Base-by-base conservation (phyloP, 2,113 vertebrate species). In the Microcebus murinus region DNA sequence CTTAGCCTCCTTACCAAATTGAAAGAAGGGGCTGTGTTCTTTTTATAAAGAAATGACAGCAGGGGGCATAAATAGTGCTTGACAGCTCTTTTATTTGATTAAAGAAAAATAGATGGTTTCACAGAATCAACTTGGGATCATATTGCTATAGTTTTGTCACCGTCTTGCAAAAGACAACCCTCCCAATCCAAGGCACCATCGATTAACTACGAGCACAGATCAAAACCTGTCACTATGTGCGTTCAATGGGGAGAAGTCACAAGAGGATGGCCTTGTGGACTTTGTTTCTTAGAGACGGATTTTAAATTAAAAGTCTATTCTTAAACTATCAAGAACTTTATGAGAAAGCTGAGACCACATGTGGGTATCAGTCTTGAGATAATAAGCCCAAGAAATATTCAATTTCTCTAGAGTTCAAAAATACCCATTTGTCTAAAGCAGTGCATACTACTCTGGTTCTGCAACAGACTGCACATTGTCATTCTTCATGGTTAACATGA, bases 71-170 rank as follows among this genome's bases (percentile, higher is more conserved):
- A 97, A 92, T 85, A 95, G 77, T 55, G 36, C 52, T 71, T 89
- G 91, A 59, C 61, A 89, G 42, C 42, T 77, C 70, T 73, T 97
- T 95, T 87, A 94, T 96, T 96, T 95, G 84, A 95, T 89, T 96
- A 93, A 89, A 92, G 88, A 93, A 91, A 96, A 96, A 90, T 91
- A 93, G 83, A 80, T 81, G 73, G 61, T 57, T 45, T 94, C 52
- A 48, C 52, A 81, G 86, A 90, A 76, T 95, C 73, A 83, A 5
- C 27, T 87, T 87, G 89, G 27, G 63, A 89, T 87, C 84, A 80
- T 84, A 71, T 82, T 86, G 55, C 61, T 97, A 55, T 96, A 76
- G 96, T 87, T 94, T 88, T 93, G 70, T 68, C 86, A 84, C 8
- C 81, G 36, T 80, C 91, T 94, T 96, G 34, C 82, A 95, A 94